Base-by-base conservation (phyloP, 2,797 vertebrate genomes). In the Sebastes flavidus region DNA sequence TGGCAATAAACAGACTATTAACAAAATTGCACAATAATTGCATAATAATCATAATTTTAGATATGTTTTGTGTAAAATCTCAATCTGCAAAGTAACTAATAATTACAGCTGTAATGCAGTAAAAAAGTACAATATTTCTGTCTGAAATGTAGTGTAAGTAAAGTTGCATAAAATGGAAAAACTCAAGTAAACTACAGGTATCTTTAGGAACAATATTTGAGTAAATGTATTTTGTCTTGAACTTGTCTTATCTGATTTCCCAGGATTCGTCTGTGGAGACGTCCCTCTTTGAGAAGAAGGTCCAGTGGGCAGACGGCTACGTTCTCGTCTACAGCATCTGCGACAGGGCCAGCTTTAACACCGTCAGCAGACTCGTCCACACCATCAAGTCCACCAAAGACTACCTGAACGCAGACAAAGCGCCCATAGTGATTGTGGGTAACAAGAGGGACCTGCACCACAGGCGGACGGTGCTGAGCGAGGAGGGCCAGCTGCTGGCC, bases 301-400 rank as follows among this genome's bases (percentile, higher is more conserved):
- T 96, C 25, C 94, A 93, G 49, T 97, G 96, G 96, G 96, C 96
- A 0, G 95, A 97, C 11, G 95, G 95, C 18, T 95, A 95, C 14
- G 88, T 96, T 49, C 92, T 96, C 1, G 95, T 96, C 80, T 97
- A 96, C 92, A 97, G 96, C 93, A 96, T 97, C 87, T 96, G 96
- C 0, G 95, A 97, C 92, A 90, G 95, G n/a, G 85, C 91, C 71
- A 97, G 96, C 65, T 96, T 96, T 72, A 94, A 94, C 62, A 91
- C 91, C 32, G 80, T 81, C 92, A 91, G 86, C 95, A 94, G 88
- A 81, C 85, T 93, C 18, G 46, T 96, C 29, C 94, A 92, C 56
- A 80, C 88, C 27, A 95, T 96, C 89, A 91, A 82, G 49, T 90
- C 89, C 55, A 66, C 78, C 3, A 94, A 92, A 84, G 91, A 91